Evolutionary conservation across 2,797 vertebrate genomes (phyloP).

Genomic region (Discoglossus pictus): DNA sequence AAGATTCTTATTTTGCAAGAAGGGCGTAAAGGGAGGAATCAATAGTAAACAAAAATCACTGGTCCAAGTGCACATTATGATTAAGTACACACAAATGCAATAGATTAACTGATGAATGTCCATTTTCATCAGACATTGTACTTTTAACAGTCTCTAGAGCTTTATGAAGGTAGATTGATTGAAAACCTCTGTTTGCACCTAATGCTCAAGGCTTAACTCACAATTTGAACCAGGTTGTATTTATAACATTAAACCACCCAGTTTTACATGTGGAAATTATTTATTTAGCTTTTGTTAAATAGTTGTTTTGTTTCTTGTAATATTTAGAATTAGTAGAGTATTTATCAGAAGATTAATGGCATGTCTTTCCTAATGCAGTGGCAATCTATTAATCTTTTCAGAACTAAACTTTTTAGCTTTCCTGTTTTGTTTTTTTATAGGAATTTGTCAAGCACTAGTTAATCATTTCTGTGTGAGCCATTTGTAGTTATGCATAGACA

Average conservation of each 20-base stretch:
- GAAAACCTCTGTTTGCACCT: no score
- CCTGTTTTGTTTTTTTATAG: slow-evolving; percentile 24
- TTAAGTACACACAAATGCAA: no score
- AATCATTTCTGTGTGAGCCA: slow-evolving; percentile 25
- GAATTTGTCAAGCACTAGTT: slow-evolving; percentile 43
- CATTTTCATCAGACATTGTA: no score
- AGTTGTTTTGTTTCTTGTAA: neutral
- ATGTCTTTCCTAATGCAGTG: slow-evolving; percentile 12
- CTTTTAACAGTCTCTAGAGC: no score
- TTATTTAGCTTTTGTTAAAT: neutral
- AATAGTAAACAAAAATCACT: no score
- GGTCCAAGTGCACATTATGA: no score
- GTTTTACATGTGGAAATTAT: slow-evolving; percentile 36
- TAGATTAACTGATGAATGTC: no score
- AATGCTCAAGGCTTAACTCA: no score
- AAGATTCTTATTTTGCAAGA: no score
- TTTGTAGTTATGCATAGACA: slow-evolving; percentile 28
- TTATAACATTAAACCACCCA: neutral
- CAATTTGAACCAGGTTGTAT: neutral
- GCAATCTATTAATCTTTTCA: slow-evolving; percentile 36
- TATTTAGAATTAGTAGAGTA: slow-evolving; percentile 11
- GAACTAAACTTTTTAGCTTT: slow-evolving; percentile 26
- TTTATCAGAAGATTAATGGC: slow-evolving; percentile 32
- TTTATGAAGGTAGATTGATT: no score
- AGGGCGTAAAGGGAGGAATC: no score